Base-by-base conservation (phyloP, 2,888 invertebrate species). In the Habroteleia sp. region DNA sequence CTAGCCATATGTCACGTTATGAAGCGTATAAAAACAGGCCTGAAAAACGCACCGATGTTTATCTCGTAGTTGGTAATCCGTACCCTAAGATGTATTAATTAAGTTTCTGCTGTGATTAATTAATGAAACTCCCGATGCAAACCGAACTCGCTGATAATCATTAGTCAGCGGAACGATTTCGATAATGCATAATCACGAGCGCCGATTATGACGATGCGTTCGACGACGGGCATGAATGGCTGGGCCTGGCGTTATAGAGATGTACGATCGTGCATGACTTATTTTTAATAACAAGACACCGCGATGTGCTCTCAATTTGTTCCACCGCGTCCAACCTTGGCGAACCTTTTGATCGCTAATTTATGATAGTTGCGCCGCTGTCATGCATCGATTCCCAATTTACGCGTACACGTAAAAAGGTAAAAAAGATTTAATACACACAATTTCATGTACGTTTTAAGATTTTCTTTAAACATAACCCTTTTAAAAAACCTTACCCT, bases 221-320 rank as follows among this genome's bases (percentile, higher is more conserved):
- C 29, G 8, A 1, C 10, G 37, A 16, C 25, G 41, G 25, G 8
- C 39, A 50, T 48, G 50, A 50, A 41, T 31, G 62, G 17, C 41
- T 10, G 31, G 25, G 5, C 46, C 17, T 14, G 10, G 25, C 8
- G 50, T 10, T 52, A 41, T 42, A 25, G 37, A 35, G 44, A 44
- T 41, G 35, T 52, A 60, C 41, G 58, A 58, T 68, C 58, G 27
- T 56, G 58, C 68, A 58, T 58, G 68, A 58, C 58, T 68, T 58
- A 68, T 68, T 68, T 68, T 58, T 68, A 68, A 68, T 68, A 68
- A 56, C 46, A 54, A 35, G 48, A 42, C 44, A 42, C n/a, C 52
- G 6, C 27, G 20, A 25, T 41, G 41, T 25, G 42, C 25, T 41
- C 23, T 50, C 44, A 65, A 54, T 65, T 65, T 54, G 65, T 65